Evolutionary conservation across 2,797 vertebrate species (phyloP).

Genomic region (Pygocentrus nattereri): DNA sequence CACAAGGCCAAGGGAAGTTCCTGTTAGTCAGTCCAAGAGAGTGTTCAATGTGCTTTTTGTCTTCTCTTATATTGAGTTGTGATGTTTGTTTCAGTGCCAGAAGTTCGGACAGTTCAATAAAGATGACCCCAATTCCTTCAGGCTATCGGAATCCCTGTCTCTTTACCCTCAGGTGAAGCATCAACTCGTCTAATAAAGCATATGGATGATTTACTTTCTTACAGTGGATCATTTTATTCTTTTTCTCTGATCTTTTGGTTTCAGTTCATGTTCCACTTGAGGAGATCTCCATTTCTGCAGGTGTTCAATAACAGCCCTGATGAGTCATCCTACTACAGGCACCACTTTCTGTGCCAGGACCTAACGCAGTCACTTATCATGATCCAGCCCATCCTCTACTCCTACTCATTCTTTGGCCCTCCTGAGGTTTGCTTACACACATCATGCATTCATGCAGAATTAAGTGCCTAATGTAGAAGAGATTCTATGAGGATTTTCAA

Average conservation of each 20-base stretch:
- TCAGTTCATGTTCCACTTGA: conserved; percentile 99
- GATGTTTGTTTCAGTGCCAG: conserved; percentile 85
- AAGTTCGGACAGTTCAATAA: conserved; percentile 99
- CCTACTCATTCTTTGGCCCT: conserved; percentile 96
- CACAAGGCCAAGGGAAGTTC: too few relatives aligned
- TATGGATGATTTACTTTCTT: background rate
- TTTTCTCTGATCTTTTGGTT: conserved; percentile 14
- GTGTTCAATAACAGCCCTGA: conserved; percentile 99
- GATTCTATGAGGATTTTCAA: background rate
- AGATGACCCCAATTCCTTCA: conserved; percentile 94
- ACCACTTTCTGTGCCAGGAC: conserved; percentile 95
- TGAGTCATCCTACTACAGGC: conserved; percentile 95
- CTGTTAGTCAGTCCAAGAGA: too few relatives aligned
- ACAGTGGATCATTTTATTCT: background rate
- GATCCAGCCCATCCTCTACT: conserved; percentile 97
- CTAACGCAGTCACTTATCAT: conserved; percentile 98
- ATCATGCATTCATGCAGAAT: background rate
- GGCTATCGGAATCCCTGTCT: conserved; percentile 93
- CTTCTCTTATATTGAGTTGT: too few relatives aligned
- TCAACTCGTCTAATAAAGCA: background rate
- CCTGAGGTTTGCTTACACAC: conserved; percentile 87
- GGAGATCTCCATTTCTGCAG: conserved; percentile 95
- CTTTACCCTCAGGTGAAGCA: conserved; percentile 94
- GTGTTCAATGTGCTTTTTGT: too few relatives aligned
- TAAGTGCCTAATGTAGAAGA: background rate